phyloP scores from a whole-genome alignment of 2,797 vertebrate genomes.

The Gymnoscopelus braueri region DNA sequence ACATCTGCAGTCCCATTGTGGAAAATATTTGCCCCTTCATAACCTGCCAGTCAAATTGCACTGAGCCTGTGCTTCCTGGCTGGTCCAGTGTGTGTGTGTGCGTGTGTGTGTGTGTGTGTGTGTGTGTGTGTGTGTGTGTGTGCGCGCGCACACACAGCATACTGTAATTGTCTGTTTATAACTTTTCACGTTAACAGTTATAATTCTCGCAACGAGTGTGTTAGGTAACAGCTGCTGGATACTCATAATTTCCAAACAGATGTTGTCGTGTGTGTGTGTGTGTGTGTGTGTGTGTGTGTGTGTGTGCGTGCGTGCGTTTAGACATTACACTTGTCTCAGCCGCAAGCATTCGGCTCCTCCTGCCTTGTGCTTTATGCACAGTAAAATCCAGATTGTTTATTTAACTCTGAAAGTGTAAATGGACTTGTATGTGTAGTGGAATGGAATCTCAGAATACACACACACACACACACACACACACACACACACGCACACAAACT shows the following conservation, averaged over 20 bases:
- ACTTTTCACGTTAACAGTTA: no score
- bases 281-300: not conserved
- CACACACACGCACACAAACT: not conserved
- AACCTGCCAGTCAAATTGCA: constrained; percentile 49
- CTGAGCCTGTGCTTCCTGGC: constrained; percentile 38
- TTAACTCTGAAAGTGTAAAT: no score
- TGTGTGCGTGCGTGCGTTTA: no score
- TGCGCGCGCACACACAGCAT: not conserved
- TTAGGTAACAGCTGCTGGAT: not conserved
- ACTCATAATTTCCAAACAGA: not conserved
- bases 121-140: constrained; percentile 3
- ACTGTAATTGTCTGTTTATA: not conserved
- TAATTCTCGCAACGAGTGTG: no score
- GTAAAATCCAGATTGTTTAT: not conserved
- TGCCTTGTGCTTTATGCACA: no score
- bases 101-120: constrained; percentile 5
- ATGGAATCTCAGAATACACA: not conserved
- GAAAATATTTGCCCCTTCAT: constrained; percentile 42
- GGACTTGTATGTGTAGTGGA: not conserved
- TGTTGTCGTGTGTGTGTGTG: not conserved
- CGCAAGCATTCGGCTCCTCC: no score
- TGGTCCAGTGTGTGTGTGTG: constrained; percentile 1
- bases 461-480: not conserved
- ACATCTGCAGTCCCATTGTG: constrained; percentile 27
- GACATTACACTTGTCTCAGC: not conserved